A percentile compares a stretch with the other conserved stretches of the same genome.
Evolutionary conservation across 1,140 invertebrate species (phyloP).

Genomic region (Platorchestia sp.): DNA sequence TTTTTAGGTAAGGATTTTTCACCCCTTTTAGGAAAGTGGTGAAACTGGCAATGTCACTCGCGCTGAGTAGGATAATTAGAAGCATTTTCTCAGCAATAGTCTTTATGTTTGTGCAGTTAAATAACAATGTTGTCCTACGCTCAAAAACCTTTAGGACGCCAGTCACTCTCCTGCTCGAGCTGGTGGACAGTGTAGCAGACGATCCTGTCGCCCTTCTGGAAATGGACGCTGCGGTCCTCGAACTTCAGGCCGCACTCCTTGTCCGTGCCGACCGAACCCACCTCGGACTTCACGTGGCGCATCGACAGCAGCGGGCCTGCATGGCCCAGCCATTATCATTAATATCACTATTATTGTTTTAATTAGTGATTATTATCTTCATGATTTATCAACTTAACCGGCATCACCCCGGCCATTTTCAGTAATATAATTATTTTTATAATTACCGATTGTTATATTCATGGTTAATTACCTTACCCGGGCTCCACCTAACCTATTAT

Average conservation of each 20-base stretch:
- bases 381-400: not conserved
- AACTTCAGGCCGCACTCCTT: conserved; percentile 90
- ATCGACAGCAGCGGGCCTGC: conserved; percentile 84
- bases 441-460: not conserved
- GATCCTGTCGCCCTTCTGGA: conserved; percentile 83
- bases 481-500: no score
- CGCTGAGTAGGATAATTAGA: not conserved
- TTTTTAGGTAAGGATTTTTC: not conserved
- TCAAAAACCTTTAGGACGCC: conserved; percentile 78
- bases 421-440: not conserved
- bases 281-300: conserved; percentile 91
- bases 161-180: conserved; percentile 78
- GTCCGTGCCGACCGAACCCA: conserved; percentile 85
- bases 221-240: conserved; percentile 76
- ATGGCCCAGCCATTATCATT: no score
- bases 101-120: not conserved
- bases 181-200: conserved; percentile 77
- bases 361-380: not conserved
- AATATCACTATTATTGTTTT: not conserved
- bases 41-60: not conserved
- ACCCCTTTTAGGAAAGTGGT: not conserved
- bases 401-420: not conserved
- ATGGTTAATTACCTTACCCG: no score
- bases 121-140: not conserved
- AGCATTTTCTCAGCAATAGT: not conserved